A percentile compares a stretch with the other conserved stretches of the same genome.
Evolutionary conservation across 2,888 invertebrate species (phyloP).

Genomic region (Apotomis betuletana): DNA sequence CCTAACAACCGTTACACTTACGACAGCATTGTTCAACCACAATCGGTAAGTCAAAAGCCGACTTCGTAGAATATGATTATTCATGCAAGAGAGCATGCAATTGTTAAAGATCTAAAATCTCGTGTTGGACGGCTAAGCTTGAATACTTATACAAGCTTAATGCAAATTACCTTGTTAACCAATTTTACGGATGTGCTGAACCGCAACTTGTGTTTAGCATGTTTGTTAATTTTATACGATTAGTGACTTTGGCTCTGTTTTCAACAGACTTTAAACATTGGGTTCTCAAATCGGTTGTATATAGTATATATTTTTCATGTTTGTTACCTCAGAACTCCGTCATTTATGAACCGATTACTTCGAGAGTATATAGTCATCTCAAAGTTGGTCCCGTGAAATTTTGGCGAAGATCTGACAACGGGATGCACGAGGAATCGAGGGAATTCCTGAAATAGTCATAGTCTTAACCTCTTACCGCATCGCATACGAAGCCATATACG

Average conservation of each 20-base stretch:
- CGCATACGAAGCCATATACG: no score
- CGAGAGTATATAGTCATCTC: no score
- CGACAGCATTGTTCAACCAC: slow-evolving; percentile 61
- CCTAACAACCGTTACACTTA: slow-evolving; percentile 16
- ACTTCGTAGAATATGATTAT: slow-evolving; percentile 24
- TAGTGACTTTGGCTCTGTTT: background rate
- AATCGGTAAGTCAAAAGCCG: slow-evolving; percentile 59
- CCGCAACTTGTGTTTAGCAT: background rate
- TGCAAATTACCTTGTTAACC: slow-evolving; percentile 22
- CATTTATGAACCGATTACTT: no score
- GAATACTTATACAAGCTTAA: slow-evolving; percentile 19
- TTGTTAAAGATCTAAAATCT: background rate
- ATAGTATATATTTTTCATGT: no score
- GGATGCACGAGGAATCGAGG: no score
- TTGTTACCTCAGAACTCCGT: no score
- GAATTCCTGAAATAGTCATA: no score
- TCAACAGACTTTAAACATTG: no score
- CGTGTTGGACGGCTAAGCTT: background rate
- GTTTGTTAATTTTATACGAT: background rate
- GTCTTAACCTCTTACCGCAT: no score
- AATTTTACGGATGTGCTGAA: slow-evolving; percentile 7
- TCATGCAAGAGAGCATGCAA: background rate
- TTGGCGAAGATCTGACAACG: no score
- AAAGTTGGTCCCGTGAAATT: no score
- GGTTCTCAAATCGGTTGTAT: no score